Conservation (phyloP, 2,113 vertebrate genomes). For the Syrmaticus mikado region DNA sequence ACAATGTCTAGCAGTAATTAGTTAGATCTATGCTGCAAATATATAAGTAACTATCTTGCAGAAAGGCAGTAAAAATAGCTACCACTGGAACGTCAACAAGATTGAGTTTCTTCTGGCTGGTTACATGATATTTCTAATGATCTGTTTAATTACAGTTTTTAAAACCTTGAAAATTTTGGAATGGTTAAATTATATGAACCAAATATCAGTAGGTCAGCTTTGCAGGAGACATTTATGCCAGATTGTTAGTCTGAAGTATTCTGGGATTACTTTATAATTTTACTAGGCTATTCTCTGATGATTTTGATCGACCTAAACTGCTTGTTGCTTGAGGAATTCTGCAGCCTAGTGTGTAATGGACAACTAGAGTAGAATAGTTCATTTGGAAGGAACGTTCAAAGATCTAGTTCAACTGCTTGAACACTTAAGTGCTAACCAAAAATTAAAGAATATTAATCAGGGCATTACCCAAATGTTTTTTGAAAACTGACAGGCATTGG, state of each 20-base stretch:
- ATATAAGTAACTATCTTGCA: not conserved
- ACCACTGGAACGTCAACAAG: not conserved
- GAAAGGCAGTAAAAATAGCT: not conserved
- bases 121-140: not conserved
- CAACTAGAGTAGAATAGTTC: not conserved
- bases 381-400: not conserved
- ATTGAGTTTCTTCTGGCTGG: not conserved
- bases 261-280: not conserved
- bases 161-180: not conserved
- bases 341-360: not conserved
- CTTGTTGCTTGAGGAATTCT: not conserved
- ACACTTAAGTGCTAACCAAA: not conserved
- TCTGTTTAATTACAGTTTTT: not conserved
- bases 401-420: not conserved
- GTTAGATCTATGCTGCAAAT: not conserved
- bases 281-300: not conserved
- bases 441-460: not conserved
- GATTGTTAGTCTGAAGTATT: not conserved
- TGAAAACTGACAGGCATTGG: not conserved
- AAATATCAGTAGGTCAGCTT: not conserved
- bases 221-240: not conserved
- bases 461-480: not conserved
- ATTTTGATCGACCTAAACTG: not conserved
- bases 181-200: not conserved
- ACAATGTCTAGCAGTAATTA: not conserved